Base-by-base conservation (phyloP, 2,797 vertebrate species). In the Eremophila alpestris region DNA sequence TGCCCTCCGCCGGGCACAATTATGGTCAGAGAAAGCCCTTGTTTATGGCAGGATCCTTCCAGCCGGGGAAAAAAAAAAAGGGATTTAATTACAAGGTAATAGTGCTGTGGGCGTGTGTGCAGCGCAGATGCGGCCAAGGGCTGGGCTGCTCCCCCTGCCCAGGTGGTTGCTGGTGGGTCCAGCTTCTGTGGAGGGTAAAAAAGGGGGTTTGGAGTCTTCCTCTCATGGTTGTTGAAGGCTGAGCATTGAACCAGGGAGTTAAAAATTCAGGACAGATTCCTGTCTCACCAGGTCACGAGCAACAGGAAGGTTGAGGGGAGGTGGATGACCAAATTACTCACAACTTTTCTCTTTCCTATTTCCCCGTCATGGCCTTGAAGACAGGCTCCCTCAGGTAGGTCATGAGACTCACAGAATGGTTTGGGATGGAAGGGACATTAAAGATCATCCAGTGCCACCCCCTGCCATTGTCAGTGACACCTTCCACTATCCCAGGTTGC, bases 1-100 rank as follows among this genome's bases (percentile, higher is more conserved):
- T 82, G 81, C 87, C 91, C 85, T 92, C 63, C 23, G 3, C 81
- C 2, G 36, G 83, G 78, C 1, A 30, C 88, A 94, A 94, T 93
- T 95, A 91, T 74, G 90, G 93, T 83, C n/a, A 85, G 83, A 93
- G 92, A 95, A 91, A 95, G 69, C 88, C 86, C 70, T 64, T 93
- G 81, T 93, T 96, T 87, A 89, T 32, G 45, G 89, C 81, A 90
- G 70, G 69, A 93, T 54, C 90, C 80, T 92, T 94, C 88, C 88
- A 86, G 74, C 5, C 23, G 38, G 68, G 68, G 68, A 30, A 65
- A 38, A 38, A 38, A 38, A 74, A 60, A 74, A 58, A 83, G 81
- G 30, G 89, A 69, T 75, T 92, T 95, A 95, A 94, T 95, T 94
- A 95, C 18, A 93, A 78, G 80, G 85, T 74, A 60, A 56, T 56